Conservation (phyloP, 2,113 vertebrate species). For the Sylvietta virens region DNA sequence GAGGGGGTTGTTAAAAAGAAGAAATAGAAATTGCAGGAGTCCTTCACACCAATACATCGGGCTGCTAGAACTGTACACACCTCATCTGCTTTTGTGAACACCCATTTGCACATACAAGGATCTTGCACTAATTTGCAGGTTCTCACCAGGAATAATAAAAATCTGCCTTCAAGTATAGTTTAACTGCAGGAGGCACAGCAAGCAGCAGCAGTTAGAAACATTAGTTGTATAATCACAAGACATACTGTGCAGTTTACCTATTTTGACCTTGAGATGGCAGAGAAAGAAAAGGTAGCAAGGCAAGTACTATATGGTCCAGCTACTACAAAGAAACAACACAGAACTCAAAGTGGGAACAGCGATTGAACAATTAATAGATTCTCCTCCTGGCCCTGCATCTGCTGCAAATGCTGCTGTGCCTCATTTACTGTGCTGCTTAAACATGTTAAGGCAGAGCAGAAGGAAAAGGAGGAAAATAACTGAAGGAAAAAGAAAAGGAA, state of each 20-base stretch:
- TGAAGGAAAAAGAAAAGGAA: background rate
- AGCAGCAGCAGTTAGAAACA: constrained; percentile 5
- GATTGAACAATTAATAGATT: background rate
- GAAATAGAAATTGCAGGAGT: background rate
- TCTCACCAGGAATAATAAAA: constrained; percentile 2
- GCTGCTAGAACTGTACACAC: background rate
- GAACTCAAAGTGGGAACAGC: constrained; percentile 13
- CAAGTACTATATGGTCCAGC: background rate
- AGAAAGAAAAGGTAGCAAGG: background rate
- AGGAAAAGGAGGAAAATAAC: background rate
- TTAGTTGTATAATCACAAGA: background rate
- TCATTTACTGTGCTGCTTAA: background rate
- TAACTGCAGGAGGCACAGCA: background rate
- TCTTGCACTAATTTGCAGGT: background rate
- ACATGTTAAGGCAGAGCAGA: background rate
- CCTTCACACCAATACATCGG: background rate
- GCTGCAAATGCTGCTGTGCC: background rate
- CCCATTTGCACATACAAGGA: background rate
- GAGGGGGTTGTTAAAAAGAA: background rate
- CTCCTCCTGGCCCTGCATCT: constrained; percentile 16
- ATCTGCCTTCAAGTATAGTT: background rate
- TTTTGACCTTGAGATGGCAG: constrained; percentile 34
- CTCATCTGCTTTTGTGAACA: background rate
- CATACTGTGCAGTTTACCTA: background rate
- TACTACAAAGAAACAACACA: background rate